Evolutionary conservation across 1,140 invertebrate genomes (phyloP), one percentile per base, ranked within the genome.

Genomic region (Aphelinus atriplicis): DNA sequence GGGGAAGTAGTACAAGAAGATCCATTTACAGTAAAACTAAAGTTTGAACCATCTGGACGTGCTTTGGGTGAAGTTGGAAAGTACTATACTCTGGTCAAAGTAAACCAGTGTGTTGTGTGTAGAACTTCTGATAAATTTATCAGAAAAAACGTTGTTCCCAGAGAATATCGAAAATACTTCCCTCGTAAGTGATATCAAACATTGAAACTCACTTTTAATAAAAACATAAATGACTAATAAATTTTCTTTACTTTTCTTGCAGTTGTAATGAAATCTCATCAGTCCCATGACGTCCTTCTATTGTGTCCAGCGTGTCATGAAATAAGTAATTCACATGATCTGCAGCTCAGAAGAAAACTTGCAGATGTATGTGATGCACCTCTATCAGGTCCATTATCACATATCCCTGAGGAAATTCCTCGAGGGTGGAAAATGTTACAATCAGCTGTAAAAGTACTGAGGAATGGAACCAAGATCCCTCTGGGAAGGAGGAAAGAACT

Each of bases 91-190:
- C 90, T 91, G 66, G 87, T 91, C 0, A 95, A 95, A 82, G 88
- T 92, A 60, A 96, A 96, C 85, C 89, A 90, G n/a, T 97, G 95
- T 82, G 95, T 96, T 4, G 95, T 96, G 0, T 97, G 95, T 85
- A 95, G 95, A 2, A 81, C 84, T 3, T 84, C 84, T 0, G 90
- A 95, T 62, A 91, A 91, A 0, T 95, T 93, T 78, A 91, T 94
- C 53, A 88, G 93, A 2, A 96, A 96, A 84, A 94, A 94, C 79
- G 90, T 97, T 51, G 93, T 97, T 56, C 95, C 95, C 0, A 90
- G 92, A 72, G 95, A 96, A 86, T 96, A 96, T 83, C 90, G 95
- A 67, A 95, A 93, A 88, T 91, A 93, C 83, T 95, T 96, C 81
- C 95, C 95, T 47, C 84, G 92, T 90, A 73, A 86, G 86, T 86